Conservation (phyloP, 2,113 vertebrate genomes). For the Tichodroma muraria region DNA sequence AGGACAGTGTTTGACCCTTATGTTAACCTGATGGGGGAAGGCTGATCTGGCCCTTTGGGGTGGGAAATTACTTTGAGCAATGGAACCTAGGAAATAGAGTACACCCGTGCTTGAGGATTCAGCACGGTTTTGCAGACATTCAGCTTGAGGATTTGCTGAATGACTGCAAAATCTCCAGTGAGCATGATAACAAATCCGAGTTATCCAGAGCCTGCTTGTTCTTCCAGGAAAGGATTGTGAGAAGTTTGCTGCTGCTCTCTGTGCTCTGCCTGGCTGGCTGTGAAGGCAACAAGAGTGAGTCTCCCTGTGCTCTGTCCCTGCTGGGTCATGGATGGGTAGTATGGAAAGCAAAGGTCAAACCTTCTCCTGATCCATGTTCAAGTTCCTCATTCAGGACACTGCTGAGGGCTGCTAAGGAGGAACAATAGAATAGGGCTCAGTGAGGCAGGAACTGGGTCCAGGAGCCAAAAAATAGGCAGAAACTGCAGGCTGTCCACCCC, state of each 20-base stretch:
- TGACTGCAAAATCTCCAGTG: not conserved
- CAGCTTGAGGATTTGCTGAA: too few relatives aligned
- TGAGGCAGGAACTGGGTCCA: not conserved
- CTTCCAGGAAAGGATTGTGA: slow-evolving; percentile 2
- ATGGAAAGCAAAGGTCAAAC: not conserved
- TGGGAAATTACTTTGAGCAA: not conserved
- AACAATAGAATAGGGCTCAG: not conserved
- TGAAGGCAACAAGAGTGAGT: slow-evolving; percentile 34
- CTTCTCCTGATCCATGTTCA: not conserved
- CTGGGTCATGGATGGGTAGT: not conserved
- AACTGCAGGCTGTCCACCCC: not conserved
- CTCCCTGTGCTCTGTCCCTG: not conserved
- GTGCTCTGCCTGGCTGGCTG: not conserved
- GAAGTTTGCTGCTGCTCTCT: not conserved
- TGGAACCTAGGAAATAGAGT: not conserved
- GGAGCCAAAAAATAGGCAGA: not conserved
- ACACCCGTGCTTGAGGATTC: not conserved
- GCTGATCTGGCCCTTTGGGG: not conserved
- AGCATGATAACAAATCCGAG: fast-evolving
- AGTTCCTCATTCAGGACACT: not conserved
- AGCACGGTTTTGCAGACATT: too few relatives aligned
- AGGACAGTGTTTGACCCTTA: not conserved
- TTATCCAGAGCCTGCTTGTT: not conserved
- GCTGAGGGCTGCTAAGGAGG: not conserved
- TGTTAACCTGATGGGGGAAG: not conserved